Evolutionary conservation across 2,797 vertebrate species (phyloP).

Genomic region (Myotis daubentonii): DNA sequence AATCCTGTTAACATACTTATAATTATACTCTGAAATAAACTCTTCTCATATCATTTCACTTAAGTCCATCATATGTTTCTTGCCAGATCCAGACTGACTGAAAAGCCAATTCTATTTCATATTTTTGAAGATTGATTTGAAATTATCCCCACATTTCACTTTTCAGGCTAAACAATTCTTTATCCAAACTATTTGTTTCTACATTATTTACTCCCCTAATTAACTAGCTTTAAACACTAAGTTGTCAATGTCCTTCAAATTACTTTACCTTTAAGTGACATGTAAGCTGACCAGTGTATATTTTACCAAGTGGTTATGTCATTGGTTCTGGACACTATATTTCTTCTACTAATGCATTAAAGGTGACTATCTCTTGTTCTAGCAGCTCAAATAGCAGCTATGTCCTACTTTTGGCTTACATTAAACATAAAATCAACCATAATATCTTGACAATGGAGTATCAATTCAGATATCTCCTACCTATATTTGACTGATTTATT

Average conservation of each 20-base stretch:
- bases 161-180: conserved; percentile 18
- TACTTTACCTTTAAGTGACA: not conserved
- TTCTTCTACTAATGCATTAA: not conserved
- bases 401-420: not conserved
- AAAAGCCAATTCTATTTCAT: not conserved
- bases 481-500: not conserved
- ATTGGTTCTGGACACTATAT: not conserved
- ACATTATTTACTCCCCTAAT: not conserved
- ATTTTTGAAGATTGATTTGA: not conserved
- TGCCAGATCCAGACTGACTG: not conserved
- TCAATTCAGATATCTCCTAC: not conserved
- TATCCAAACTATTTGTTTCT: not conserved
- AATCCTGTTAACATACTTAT: not conserved
- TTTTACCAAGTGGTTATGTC: not conserved
- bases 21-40: not conserved
- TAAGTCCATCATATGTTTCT: conserved; percentile 6
- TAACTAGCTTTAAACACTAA: not conserved
- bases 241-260: not conserved
- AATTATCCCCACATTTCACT: not conserved
- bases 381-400: not conserved
- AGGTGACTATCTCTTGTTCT: not conserved
- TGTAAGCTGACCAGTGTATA: not conserved
- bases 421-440: not conserved
- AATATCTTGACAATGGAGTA: not conserved
- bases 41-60: not conserved